Base-by-base conservation (phyloP, 2,113 vertebrate species). In the Oplegnathus fasciatus region DNA sequence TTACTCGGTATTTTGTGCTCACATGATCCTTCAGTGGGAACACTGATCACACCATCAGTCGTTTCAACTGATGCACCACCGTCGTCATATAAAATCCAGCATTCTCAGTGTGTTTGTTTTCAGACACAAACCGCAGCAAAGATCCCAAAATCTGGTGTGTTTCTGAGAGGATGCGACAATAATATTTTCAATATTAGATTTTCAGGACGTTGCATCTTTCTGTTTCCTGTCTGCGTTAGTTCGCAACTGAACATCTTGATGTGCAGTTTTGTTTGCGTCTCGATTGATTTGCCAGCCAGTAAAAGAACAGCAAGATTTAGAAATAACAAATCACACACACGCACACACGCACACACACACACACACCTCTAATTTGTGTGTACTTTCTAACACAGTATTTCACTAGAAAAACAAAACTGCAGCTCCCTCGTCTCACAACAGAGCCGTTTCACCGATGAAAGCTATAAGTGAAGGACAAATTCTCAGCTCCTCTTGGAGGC, bases 391-490 rank as follows among this genome's bases (percentile, higher is more conserved):
- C 40, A 78, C 46, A 46, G 52, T 60, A 66, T 60, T 50, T 67
- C 75, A 60, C 58, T 6, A 18, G n/a, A 73, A 54, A 60, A 82
- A 54, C 28, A 26, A 61, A 82, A 66, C n/a, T 28, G 73, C 61
- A 79, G 80, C 69, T 13, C 6, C 14, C 17, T 42, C 52, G 4
- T 50, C 54, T 68, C 26, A 34, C 37, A 57, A 14, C 48, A 0
- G 55, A 40, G 48, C 34, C 9, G 69, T 20, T 66, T 57, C 1
- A 37, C 48, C 9, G 8, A 64, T 42, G 37, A 32, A 60, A 68
- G 24, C 22, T 28, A 1, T 0, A 37, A 30, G n/a, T 22, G 37
- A 52, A 78, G 74, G 28, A 75, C 9, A 61, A 26, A 30, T 14
- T 52, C 50, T 54, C 58, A 20, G 54, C 46, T 77, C 30, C 50